Conservation (phyloP, 2,797 vertebrate genomes). For the Pseudomugil tenellus region DNA sequence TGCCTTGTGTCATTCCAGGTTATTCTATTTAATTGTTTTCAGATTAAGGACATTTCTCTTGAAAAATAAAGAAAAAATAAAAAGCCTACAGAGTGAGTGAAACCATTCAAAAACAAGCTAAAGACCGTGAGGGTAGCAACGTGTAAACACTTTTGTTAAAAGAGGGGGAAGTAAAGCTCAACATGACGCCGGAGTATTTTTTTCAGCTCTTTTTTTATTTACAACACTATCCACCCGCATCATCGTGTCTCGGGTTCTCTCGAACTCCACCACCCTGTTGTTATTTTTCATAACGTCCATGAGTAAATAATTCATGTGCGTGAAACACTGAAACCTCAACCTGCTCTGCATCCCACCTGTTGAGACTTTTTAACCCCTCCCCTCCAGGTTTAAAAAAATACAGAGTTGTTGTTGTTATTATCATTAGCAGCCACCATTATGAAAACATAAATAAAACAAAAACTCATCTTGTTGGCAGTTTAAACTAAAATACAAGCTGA, state of each 20-base stretch:
- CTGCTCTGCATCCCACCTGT: constrained; percentile 79
- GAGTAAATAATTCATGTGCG: constrained; percentile 82
- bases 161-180: constrained; percentile 1
- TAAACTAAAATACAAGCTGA: neutral
- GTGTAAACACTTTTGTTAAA: neutral
- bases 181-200: constrained; percentile 16
- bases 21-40: neutral
- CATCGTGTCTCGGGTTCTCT: constrained; percentile 45
- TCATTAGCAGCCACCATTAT: neutral
- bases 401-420: neutral
- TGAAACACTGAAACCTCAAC: constrained; percentile 77
- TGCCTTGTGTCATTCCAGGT: no score
- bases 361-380: constrained; percentile 26
- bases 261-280: constrained; percentile 51
- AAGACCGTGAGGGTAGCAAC: no score
- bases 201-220: constrained; percentile 8
- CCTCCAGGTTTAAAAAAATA: neutral
- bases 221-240: constrained; percentile 28
- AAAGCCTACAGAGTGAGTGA: neutral
- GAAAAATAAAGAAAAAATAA: neutral
- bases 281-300: constrained; percentile 79
- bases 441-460: neutral
- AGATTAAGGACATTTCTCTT: neutral
- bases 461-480: neutral
- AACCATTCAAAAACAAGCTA: neutral